Base-by-base conservation (phyloP, 2,888 invertebrate species). In the Andrena haemorrhoa region DNA sequence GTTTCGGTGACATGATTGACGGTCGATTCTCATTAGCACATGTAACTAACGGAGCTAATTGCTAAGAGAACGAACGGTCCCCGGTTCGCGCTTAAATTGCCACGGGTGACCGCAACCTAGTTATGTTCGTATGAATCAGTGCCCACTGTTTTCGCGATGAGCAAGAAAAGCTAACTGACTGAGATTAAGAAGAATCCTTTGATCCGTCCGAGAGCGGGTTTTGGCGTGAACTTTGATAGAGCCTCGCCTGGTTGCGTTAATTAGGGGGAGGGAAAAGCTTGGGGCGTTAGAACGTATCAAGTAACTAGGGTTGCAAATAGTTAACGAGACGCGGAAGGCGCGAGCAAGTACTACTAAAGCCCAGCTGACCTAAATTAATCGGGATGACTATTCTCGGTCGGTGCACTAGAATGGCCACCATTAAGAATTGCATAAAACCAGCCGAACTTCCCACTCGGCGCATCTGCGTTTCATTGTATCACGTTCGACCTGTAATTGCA, bases 1-100 rank as follows among this genome's bases (percentile, higher is more conserved):
- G 68, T 68, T 70, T 53, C 71, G 47, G 58, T 26, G 66, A 23
- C 31, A 35, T 33, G 72, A 68, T 69, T 77, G 77, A 73, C 76
- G 51, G 26, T 69, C 61, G 65, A 65, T 26, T 66, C 72, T 51
- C 20, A 76, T 80, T 76, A 72, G 47, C 53, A 12, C 23, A 8
- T 23, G 4, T 20, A 51, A 51, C 51, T 51, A 51, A 20, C 51
- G 41, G 41, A 4, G 16, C 41, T 41, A 41, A 41, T 41, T 41
- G 41, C 41, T 41, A 41, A 41, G 41, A 41, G 41, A 41, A 41
- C 12, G 41, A 41, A 41, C 41, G 41, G 4, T 16, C 4, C 16
- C 12, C 16, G 41, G 4, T 16, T 16, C 41, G 41, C 41, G 41
- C 16, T 41, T 41, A 41, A 41, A 41, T 41, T 41, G 41, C 41